A percentile compares a stretch with the other conserved stretches of the same genome.
These are phyloP conservation scores for Apamea crenata DNA, from an alignment of 2,888 invertebrate species.

Conservation along the genomic window DNA sequence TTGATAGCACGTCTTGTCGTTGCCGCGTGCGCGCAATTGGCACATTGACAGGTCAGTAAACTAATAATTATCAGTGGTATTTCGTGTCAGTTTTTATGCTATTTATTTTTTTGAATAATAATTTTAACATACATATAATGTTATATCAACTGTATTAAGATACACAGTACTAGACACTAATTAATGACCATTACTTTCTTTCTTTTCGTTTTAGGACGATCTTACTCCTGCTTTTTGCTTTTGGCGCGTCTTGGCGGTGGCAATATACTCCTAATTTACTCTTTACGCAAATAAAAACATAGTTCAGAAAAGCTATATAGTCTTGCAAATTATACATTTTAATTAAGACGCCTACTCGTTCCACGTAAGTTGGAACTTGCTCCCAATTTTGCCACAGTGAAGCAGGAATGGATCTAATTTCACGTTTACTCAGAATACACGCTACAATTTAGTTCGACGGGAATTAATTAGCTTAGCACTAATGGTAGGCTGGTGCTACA, in stretches of 20 bases:
- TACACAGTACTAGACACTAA: too few relatives aligned
- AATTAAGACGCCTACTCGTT: conserved; percentile 19
- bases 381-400: conserved; percentile 36
- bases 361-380: conserved; percentile 14
- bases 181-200: not conserved
- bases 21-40: too few relatives aligned
- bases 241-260: not conserved
- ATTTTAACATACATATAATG: not conserved
- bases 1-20: too few relatives aligned
- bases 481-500: conserved; percentile 23
- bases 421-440: conserved; percentile 44
- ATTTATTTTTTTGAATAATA: not conserved
- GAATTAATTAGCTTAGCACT: conserved; percentile 36
- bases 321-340: conserved; percentile 16
- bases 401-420: conserved; percentile 43
- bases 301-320: not conserved
- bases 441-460: conserved; percentile 33
- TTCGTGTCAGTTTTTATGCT: too few relatives aligned
- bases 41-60: too few relatives aligned
- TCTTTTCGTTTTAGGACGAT: not conserved
- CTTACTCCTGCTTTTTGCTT: not conserved
- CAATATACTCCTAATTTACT: not conserved
- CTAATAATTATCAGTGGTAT: too few relatives aligned
- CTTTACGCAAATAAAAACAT: not conserved
- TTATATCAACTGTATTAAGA: not conserved